A percentile compares a stretch with the other conserved stretches of the same genome.
These are phyloP conservation scores for Myoxocephalus aenaeus DNA, from an alignment of 2,797 vertebrate species.

Conservation along the genomic window DNA sequence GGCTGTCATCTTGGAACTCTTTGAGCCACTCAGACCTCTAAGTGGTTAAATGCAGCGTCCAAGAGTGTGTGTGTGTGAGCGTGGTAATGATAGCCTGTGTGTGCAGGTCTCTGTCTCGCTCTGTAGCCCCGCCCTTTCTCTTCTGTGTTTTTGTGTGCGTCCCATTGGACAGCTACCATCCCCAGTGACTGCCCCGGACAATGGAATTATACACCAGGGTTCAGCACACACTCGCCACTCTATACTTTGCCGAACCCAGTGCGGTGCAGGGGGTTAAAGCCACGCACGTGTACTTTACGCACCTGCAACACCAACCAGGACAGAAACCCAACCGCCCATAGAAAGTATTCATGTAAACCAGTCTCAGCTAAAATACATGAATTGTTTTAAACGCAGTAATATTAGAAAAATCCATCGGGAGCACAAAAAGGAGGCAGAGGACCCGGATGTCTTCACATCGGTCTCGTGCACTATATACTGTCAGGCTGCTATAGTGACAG, in stretches of 20 bases:
- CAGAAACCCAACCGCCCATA: background rate
- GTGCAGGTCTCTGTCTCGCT: background rate
- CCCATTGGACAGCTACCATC: slow-evolving; percentile 32
- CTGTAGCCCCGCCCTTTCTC: background rate
- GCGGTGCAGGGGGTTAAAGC: slow-evolving; percentile 1
- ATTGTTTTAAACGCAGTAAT: background rate
- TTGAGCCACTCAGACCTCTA: background rate
- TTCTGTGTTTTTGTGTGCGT: slow-evolving; percentile 22
- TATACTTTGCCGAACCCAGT: background rate
- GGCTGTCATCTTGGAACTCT: slow-evolving; percentile 6
- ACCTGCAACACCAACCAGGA: background rate
- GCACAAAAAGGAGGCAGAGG: background rate
- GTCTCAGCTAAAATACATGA: background rate
- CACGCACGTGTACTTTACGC: background rate
- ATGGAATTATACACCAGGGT: slow-evolving; percentile 31
- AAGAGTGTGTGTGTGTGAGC: slow-evolving; percentile 16
- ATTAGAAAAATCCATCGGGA: background rate
- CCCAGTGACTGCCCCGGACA: slow-evolving; percentile 21
- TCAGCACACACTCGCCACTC: background rate
- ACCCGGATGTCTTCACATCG: no score
- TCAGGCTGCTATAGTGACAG: background rate
- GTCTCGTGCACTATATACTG: background rate
- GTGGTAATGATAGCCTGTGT: slow-evolving; percentile 43
- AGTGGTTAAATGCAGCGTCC: slow-evolving; percentile 43
- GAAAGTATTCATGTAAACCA: no score